phyloP scores from a whole-genome alignment of 2,113 vertebrate species.

The Zeus faber region DNA sequence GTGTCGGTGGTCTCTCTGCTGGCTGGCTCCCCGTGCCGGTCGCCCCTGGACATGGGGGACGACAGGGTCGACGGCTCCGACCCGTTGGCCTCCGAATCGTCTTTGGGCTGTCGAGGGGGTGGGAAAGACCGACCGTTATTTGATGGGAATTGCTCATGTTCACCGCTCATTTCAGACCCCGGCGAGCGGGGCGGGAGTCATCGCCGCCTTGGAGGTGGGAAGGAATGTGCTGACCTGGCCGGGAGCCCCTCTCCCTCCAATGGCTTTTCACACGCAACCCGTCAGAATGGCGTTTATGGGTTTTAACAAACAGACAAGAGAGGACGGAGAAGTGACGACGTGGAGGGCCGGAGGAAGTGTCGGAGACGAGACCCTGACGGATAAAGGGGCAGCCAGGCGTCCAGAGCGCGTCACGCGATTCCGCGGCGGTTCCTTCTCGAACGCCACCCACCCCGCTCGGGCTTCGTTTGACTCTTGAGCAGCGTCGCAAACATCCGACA shows the following conservation, averaged over 20 bases:
- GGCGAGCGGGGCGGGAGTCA: no score
- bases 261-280: neutral
- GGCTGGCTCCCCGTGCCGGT: conserved; percentile 77
- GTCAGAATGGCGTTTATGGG: neutral
- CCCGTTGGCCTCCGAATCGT: conserved; percentile 83
- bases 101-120: conserved; percentile 79
- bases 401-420: no score
- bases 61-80: conserved; percentile 85
- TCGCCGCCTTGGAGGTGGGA: neutral
- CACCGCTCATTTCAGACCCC: conserved; percentile 26
- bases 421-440: no score
- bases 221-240: neutral
- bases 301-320: neutral
- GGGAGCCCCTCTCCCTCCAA: neutral
- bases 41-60: conserved; percentile 84
- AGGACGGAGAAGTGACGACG: neutral
- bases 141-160: conserved; percentile 17
- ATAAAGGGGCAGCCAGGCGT: no score
- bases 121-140: conserved; percentile 14
- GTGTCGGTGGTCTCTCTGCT: conserved; percentile 87
- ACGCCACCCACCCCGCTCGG: no score
- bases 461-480: no score
- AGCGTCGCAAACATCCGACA: no score
- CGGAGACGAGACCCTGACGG: no score
- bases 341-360: no score